Evolutionary conservation across 2,888 invertebrate genomes (phyloP).

Genomic region (Parapristionchus giblindavisi): DNA sequence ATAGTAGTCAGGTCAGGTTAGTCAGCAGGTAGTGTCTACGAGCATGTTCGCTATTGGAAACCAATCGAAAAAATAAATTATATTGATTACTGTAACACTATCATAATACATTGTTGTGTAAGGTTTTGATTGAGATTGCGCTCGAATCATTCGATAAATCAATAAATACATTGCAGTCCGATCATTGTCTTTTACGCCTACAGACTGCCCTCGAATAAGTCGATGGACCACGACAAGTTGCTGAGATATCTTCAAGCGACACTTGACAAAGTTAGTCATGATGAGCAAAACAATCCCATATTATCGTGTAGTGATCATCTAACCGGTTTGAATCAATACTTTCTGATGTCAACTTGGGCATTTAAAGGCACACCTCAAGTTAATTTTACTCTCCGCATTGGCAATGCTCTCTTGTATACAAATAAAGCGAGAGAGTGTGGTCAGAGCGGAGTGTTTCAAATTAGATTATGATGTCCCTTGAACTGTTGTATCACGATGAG

Average conservation of each 20-base stretch:
- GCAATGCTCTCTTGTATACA: not conserved
- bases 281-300: too few relatives aligned
- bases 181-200: slow-evolving; percentile 96
- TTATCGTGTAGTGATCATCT: too few relatives aligned
- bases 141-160: too few relatives aligned
- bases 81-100: too few relatives aligned
- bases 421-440: not conserved
- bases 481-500: not conserved
- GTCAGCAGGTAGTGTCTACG: too few relatives aligned
- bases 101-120: too few relatives aligned
- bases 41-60: too few relatives aligned
- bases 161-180: slow-evolving; percentile 76
- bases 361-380: too few relatives aligned
- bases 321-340: too few relatives aligned
- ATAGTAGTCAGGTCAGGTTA: too few relatives aligned
- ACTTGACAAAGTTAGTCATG: slow-evolving; percentile 50
- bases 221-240: slow-evolving; percentile 80
- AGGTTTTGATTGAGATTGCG: slow-evolving; percentile 32
- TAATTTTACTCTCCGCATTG: not conserved
- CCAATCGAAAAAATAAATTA: too few relatives aligned
- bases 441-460: not conserved
- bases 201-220: slow-evolving; percentile 83
- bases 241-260: slow-evolving; percentile 75
- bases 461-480: not conserved
- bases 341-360: too few relatives aligned